Evolutionary conservation across 2,797 vertebrate species (phyloP).

Genomic region (Selene dorsalis): DNA sequence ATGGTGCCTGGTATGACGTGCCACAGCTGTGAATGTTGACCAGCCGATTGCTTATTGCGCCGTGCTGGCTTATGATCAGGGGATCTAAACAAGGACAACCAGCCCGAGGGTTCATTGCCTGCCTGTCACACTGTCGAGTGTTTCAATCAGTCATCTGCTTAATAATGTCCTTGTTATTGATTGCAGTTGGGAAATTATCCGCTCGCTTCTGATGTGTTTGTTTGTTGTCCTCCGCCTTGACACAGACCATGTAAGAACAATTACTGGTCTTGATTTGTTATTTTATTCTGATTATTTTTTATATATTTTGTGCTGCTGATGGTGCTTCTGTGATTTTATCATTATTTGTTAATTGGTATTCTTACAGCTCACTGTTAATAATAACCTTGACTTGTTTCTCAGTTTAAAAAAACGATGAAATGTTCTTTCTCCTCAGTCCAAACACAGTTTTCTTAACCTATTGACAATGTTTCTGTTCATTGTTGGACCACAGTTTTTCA

Average conservation of each 20-base stretch:
- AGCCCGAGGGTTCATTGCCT: slow-evolving; percentile 72
- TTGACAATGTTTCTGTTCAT: too few relatives aligned
- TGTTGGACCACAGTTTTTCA: neutral
- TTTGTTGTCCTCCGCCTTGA: slow-evolving; percentile 40
- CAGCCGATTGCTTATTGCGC: slow-evolving; percentile 44
- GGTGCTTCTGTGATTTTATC: slow-evolving; percentile 1
- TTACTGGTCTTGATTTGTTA: slow-evolving; percentile 46
- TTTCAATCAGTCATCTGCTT: slow-evolving; percentile 65
- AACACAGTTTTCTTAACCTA: neutral
- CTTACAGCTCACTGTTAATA: neutral
- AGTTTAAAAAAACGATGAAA: slow-evolving; percentile 13
- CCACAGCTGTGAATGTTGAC: slow-evolving; percentile 69
- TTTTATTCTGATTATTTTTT: slow-evolving; percentile 1
- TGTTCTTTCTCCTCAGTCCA: neutral
- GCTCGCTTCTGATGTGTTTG: slow-evolving; percentile 37
- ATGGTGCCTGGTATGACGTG: slow-evolving; percentile 51
- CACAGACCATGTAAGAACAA: slow-evolving; percentile 40
- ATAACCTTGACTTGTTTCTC: slow-evolving; percentile 2
- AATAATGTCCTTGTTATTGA: slow-evolving; percentile 60
- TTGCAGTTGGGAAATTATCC: slow-evolving; percentile 49
- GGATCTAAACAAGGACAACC: slow-evolving; percentile 61
- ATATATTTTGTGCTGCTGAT: neutral
- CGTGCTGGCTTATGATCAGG: slow-evolving; percentile 59
- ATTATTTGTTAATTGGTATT: neutral
- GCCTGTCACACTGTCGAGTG: slow-evolving; percentile 52